Evolutionary conservation across 2,797 vertebrate species (phyloP).

Genomic region (Euthynnus affinis): DNA sequence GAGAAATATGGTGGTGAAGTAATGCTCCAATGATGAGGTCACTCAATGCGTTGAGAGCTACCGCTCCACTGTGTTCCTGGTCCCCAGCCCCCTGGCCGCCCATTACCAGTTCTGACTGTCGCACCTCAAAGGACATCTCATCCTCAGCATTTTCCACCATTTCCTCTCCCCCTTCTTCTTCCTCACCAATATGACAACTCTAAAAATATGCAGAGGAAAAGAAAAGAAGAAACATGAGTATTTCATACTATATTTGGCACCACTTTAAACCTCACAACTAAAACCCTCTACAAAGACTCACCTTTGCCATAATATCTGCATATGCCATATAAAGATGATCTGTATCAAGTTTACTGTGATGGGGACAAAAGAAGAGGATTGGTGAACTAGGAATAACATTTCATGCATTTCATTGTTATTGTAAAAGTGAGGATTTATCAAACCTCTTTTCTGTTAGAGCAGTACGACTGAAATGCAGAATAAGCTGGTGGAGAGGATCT

Average conservation of each 20-base stretch:
- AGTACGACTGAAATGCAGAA: constrained; percentile 96
- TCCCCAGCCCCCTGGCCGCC: constrained; percentile 85
- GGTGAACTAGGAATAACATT: background rate
- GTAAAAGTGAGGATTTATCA: constrained; percentile 13
- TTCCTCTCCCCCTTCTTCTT: constrained; percentile 88
- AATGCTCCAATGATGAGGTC: constrained; percentile 81
- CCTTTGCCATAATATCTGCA: constrained; percentile 98
- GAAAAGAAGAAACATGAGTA: background rate
- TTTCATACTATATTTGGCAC: background rate
- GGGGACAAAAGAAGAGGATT: constrained; percentile 26
- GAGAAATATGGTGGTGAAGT: constrained; percentile 64
- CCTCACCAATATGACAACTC: constrained; percentile 95
- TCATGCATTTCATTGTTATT: background rate
- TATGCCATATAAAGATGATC: constrained; percentile 97
- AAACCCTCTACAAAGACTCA: constrained; percentile 66
- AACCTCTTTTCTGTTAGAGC: constrained; percentile 96
- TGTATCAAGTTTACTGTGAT: constrained; percentile 92
- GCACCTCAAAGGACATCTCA: constrained; percentile 95
- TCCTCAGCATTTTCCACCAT: constrained; percentile 83
- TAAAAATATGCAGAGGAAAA: constrained; percentile 58
- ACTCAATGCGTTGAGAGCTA: constrained; percentile 86
- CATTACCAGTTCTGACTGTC: constrained; percentile 89
- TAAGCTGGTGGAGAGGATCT: constrained; percentile 95
- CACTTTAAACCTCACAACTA: background rate
- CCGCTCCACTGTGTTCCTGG: constrained; percentile 87